Percentiles rank a stretch among this genome's conserved stretches.
These are phyloP conservation scores for Gari tellinella DNA, from an alignment of 2,888 invertebrate species.

Conservation along the genomic window DNA sequence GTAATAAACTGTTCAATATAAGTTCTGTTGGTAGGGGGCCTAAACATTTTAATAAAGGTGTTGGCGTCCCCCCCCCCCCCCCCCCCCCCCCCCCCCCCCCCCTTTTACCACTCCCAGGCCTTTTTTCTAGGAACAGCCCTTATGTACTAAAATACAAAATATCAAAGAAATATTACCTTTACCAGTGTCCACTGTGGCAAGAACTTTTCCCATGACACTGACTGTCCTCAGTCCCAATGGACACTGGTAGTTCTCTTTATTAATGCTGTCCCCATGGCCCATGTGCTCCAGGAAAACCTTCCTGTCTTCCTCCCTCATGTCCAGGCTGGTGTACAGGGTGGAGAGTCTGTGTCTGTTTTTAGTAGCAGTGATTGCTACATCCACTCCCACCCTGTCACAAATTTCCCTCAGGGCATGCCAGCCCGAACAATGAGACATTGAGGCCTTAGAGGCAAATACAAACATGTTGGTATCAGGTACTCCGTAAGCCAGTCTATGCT, in stretches of 20 bases:
- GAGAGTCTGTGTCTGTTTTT: slow-evolving; percentile 51
- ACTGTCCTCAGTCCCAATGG: slow-evolving; percentile 48
- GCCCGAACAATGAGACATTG: slow-evolving; percentile 38
- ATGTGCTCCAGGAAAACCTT: slow-evolving; percentile 49
- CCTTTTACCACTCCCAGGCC: too few species aligned
- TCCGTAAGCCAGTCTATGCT: slow-evolving; percentile 32
- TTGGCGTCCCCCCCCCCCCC: too few species aligned
- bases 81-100: too few species aligned
- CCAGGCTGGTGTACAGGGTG: slow-evolving; percentile 48
- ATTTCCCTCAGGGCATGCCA: slow-evolving; percentile 52
- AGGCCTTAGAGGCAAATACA: slow-evolving; percentile 50
- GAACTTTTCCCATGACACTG: slow-evolving; percentile 48
- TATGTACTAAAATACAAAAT: too few species aligned
- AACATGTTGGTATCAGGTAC: slow-evolving; percentile 33
- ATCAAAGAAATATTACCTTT: too few species aligned
- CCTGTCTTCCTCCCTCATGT: slow-evolving; percentile 42
- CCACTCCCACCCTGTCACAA: slow-evolving; percentile 28
- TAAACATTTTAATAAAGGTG: too few species aligned
- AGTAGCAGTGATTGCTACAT: slow-evolving; percentile 36
- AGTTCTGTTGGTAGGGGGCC: too few species aligned
- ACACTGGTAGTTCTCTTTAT: slow-evolving; percentile 60
- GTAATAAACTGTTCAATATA: too few species aligned
- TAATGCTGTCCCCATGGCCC: slow-evolving; percentile 48
- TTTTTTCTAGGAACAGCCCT: too few species aligned
- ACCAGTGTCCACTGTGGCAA: slow-evolving; percentile 26